Evolutionary conservation across 2,113 vertebrate species (phyloP).

Genomic region (Apteryx owenii): DNA sequence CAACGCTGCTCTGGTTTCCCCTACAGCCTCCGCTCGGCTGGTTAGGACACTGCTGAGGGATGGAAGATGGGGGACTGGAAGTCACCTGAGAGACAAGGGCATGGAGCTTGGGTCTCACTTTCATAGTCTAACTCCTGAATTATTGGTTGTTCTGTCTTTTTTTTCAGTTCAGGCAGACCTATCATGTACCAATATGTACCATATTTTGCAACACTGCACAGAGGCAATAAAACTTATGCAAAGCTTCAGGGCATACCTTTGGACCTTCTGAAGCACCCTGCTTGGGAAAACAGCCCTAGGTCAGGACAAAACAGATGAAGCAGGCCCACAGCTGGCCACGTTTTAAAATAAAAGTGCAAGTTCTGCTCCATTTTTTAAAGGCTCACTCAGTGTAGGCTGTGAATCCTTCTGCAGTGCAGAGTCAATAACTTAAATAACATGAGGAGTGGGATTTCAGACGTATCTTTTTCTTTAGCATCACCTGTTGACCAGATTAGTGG

Average conservation of each 20-base stretch:
- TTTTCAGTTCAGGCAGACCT: not conserved
- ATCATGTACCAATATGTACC: accelerated
- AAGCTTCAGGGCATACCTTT: not conserved
- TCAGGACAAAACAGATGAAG: not conserved
- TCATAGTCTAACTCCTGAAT: not conserved
- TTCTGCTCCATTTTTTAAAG: not conserved
- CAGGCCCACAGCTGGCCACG: not conserved
- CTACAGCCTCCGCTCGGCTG: not conserved
- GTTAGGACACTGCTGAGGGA: not conserved
- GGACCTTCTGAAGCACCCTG: not conserved
- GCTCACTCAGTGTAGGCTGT: not conserved
- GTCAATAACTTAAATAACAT: not conserved
- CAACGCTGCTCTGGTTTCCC: not conserved
- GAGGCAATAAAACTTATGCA: not conserved
- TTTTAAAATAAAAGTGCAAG: not conserved
- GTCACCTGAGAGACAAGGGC: not conserved
- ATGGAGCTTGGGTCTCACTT: not conserved
- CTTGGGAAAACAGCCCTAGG: not conserved
- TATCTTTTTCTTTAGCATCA: not conserved
- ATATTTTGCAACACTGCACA: not conserved
- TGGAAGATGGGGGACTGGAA: not conserved
- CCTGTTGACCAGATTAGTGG: not conserved
- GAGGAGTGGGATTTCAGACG: not conserved
- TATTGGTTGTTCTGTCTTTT: not conserved
- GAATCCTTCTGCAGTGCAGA: not conserved